Evolutionary conservation across 53 echinoderm and acorn worm genomes (phyloP).

Genomic region (Arbacia lixula): DNA sequence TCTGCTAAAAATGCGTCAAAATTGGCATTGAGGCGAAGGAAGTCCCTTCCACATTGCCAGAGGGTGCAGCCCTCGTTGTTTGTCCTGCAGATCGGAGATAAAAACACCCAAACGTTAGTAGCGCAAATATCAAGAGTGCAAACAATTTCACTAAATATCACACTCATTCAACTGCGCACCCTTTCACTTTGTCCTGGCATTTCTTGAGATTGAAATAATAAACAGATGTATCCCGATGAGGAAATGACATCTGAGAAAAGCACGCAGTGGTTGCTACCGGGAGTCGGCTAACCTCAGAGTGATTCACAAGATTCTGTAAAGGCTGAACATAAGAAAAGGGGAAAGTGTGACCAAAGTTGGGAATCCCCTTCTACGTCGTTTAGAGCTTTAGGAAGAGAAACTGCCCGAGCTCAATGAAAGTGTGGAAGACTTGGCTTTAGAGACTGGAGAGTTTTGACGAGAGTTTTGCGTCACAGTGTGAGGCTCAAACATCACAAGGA

Average conservation of each 20-base stretch:
- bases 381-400: too few relatives aligned
- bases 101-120: slow-evolving; percentile 7
- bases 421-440: too few relatives aligned
- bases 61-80: slow-evolving; percentile 24
- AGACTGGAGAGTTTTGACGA: too few relatives aligned
- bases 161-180: too few relatives aligned
- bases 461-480: too few relatives aligned
- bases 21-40: too few relatives aligned
- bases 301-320: slow-evolving; percentile 23
- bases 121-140: neutral
- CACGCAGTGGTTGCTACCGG: slow-evolving; percentile 29
- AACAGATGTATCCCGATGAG: slow-evolving; percentile 41
- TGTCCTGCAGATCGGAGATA: slow-evolving; percentile 38
- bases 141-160: neutral
- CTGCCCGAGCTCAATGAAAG: too few relatives aligned
- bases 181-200: too few relatives aligned
- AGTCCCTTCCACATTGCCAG: slow-evolving; percentile 12
- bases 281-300: neutral
- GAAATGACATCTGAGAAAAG: slow-evolving; percentile 41
- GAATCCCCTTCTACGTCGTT: slow-evolving; percentile 23
- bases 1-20: too few relatives aligned
- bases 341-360: neutral
- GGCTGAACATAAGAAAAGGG: neutral
- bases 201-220: slow-evolving; percentile 35
- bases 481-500: too few relatives aligned